These are phyloP conservation scores for zebrafish (Danio rerio) DNA, from an alignment of 2,113 vertebrate genomes.

Conservation along the genomic window GRCz12tu NC_133194.1:17453501-17454000, in stretches of 20 bases:
- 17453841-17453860: neutral
- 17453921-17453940: too few species aligned
- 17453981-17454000: too few species aligned
- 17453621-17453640: neutral
- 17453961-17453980: too few species aligned
- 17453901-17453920: too few species aligned
- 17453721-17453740: neutral
- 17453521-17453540: too few species aligned
- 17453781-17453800: neutral
- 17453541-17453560: too few species aligned
- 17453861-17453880: neutral
- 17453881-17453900: too few species aligned
- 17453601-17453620: neutral
- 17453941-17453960: too few species aligned
- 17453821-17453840: neutral
- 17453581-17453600: neutral
- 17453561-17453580: neutral
- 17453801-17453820: slow-evolving; percentile 25
- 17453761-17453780: slow-evolving; percentile 20
- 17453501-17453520: too few species aligned
- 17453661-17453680: neutral
- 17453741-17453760: slow-evolving; percentile 9
- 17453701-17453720: neutral
- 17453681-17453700: neutral
- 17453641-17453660: neutral